phyloP scores from a whole-genome alignment of 2,113 vertebrate species.

The Corythoichthys haematopterus region DNA sequence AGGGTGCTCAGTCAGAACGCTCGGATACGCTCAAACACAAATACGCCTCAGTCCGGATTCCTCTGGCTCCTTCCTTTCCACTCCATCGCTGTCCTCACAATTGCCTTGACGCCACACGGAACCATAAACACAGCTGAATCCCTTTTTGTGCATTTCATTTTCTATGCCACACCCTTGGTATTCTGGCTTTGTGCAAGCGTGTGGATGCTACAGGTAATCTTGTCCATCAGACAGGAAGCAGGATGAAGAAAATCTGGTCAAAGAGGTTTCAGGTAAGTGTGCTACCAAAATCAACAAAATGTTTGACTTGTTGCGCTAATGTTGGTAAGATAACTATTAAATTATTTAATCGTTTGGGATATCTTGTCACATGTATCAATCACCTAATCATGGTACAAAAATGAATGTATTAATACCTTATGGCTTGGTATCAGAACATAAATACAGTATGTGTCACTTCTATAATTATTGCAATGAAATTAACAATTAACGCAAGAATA shows the following conservation, averaged over 20 bases:
- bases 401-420: slow-evolving; percentile 3
- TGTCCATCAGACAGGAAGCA: slow-evolving; percentile 27
- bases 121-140: slow-evolving; percentile 19
- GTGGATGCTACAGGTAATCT: slow-evolving; percentile 59
- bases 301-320: background rate
- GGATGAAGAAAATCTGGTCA: slow-evolving; percentile 98
- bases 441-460: background rate
- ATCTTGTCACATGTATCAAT: slow-evolving; percentile 34
- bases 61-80: slow-evolving; percentile 10
- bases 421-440: background rate
- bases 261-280: slow-evolving; percentile 93
- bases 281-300: background rate
- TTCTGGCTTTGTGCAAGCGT: slow-evolving; percentile 1
- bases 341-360: slow-evolving; percentile 9
- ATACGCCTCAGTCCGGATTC: slow-evolving; percentile 55
- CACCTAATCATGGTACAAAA: slow-evolving; percentile 17
- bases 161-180: slow-evolving; percentile 50
- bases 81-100: slow-evolving; percentile 22
- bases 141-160: slow-evolving; percentile 13
- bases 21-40: slow-evolving; percentile 54
- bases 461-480: background rate
- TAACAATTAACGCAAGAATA: background rate
- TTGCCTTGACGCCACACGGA: slow-evolving; percentile 31
- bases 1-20: slow-evolving; percentile 36
- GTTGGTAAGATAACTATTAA: background rate